Base-by-base conservation (phyloP, 2,113 vertebrate species). In the Neolamprologus variostigma region DNA sequence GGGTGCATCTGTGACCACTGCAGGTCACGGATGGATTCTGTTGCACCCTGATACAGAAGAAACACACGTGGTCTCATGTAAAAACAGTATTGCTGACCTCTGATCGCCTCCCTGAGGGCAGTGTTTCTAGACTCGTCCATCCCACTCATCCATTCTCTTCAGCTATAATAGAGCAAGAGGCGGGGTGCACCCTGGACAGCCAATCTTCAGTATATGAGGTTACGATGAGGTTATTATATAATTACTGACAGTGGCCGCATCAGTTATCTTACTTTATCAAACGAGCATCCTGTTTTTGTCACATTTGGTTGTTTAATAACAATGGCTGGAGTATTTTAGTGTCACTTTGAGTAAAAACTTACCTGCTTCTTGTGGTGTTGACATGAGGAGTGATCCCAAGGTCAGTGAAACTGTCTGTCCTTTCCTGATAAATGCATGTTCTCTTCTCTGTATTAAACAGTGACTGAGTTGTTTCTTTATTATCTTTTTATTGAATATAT, bases 21-120 rank as follows among this genome's bases (percentile, higher is more conserved):
- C 16, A 78, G 45, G 42, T 50, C 42, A 76, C 23, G 50, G 23
- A 50, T 50, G 42, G 42, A 28, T 78, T 28, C 23, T n/a, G 16
- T 28, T 50, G 42, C 42, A 31, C 42, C 26, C 26, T 31, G 16
- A 12, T 1, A 31, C 16, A 13, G 42, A 31, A 78, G 26, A 78
- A n/a, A 28, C 9, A 2, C 2, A 50, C 0, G 42, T 10, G 16
- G 71, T 19, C 6, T 12, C 23, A 5, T 31, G 42, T 50, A 47
- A 47, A 76, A 19, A 50, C 23, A 28, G 23, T 31, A 19, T 76
- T n/a, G 42, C 42, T 31, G 42, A 76, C 9, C 10, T 76, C 16
- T 76, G 71, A 50, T 50, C 6, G 2, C 45, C 5, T 78, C 23
- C 14, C 26, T 50, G 42, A 0, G 71, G 17, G 10, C 6, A 66